A percentile compares a stretch with the other conserved stretches of the same genome.
phyloP scores from a whole-genome alignment of 2,113 vertebrate genomes.

The Dryoscopus gambensis region DNA sequence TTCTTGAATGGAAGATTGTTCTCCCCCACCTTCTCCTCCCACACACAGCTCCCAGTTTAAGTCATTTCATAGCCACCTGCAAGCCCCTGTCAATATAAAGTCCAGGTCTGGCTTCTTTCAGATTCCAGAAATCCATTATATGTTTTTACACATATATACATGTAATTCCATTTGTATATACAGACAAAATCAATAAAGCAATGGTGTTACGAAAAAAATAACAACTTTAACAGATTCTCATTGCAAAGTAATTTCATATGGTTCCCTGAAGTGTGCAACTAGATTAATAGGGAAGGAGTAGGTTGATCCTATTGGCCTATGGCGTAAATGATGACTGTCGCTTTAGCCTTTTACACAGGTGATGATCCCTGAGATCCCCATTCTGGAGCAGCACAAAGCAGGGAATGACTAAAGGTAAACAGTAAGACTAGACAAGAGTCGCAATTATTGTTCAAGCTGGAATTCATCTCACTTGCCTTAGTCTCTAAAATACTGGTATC shows the following conservation, averaged over 20 bases:
- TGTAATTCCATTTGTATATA: not conserved
- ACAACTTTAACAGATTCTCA: not conserved
- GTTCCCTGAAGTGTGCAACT: not conserved
- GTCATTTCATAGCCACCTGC: not conserved
- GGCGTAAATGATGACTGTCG: not conserved
- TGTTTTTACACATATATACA: not conserved
- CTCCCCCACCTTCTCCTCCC: not conserved
- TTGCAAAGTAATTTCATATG: not conserved
- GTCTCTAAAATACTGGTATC: not conserved
- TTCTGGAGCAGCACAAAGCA: not conserved
- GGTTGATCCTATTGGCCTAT: not conserved
- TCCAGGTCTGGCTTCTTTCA: not conserved
- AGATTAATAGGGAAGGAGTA: not conserved
- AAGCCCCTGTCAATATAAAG: not conserved
- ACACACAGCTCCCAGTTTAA: not conserved
- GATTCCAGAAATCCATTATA: not conserved
- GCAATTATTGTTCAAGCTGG: not conserved
- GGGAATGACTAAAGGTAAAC: not conserved
- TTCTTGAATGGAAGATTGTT: not conserved
- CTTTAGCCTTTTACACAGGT: not conserved
- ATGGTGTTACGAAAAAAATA: not conserved
- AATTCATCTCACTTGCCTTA: not conserved
- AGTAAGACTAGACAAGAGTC: not conserved
- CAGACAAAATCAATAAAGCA: not conserved
- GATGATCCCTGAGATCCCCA: accelerated